These are phyloP conservation scores for Melinaea marsaeus DNA, from an alignment of 2,888 invertebrate species.

Conservation along the genomic window DNA sequence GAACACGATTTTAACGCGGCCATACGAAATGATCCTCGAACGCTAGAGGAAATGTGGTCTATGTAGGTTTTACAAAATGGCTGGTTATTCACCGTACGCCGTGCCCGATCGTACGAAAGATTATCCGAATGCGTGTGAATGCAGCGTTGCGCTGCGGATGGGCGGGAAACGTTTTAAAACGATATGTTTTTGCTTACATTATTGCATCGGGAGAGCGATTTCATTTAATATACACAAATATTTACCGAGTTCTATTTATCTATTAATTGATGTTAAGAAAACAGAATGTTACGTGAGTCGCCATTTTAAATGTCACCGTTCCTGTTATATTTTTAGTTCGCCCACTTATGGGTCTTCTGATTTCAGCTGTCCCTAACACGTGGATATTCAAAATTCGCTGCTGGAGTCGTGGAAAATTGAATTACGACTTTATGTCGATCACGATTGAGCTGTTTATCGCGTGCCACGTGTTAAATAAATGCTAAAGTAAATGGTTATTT, in stretches of 20 bases:
- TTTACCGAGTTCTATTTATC: background rate
- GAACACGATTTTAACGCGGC: slow-evolving; percentile 76
- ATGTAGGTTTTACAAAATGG: slow-evolving; percentile 71
- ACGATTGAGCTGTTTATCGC: slow-evolving; percentile 61
- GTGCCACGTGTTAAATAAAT: slow-evolving; percentile 58
- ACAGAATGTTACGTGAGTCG: too few relatives aligned
- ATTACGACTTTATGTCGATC: slow-evolving; percentile 65
- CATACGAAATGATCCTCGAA: slow-evolving; percentile 74
- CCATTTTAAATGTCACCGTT: background rate
- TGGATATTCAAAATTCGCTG: slow-evolving; percentile 39
- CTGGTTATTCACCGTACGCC: slow-evolving; percentile 58
- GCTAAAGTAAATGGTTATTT: slow-evolving; percentile 52
- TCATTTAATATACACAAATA: slow-evolving; percentile 37
- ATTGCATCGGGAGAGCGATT: slow-evolving; percentile 48
- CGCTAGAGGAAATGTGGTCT: slow-evolving; percentile 64
- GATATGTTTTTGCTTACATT: slow-evolving; percentile 49
- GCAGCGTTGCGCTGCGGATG: slow-evolving; percentile 63
- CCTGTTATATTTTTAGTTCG: background rate
- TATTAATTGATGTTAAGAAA: too few relatives aligned
- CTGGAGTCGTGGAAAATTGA: slow-evolving; percentile 53
- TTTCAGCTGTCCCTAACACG: slow-evolving; percentile 62
- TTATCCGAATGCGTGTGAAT: slow-evolving; percentile 75
- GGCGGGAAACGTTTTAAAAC: slow-evolving; percentile 63
- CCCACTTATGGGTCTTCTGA: slow-evolving; percentile 33
- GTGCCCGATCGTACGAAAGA: slow-evolving; percentile 72